A percentile compares a stretch with the other conserved stretches of the same genome.
These are phyloP conservation scores for Mactromeris polynyma DNA, from an alignment of 2,888 invertebrate species.

Conservation along the genomic window DNA sequence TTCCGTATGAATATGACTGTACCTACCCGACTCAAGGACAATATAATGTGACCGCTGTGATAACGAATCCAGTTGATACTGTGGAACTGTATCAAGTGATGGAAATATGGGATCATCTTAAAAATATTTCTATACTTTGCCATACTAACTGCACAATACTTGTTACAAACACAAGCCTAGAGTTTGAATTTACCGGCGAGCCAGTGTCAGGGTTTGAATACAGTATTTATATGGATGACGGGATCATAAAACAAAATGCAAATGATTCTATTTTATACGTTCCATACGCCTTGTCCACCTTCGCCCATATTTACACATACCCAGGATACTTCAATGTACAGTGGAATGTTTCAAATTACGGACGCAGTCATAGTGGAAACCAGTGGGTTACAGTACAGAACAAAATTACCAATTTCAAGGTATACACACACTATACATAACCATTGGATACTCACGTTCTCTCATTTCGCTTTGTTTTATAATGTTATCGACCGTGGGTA, in stretches of 20 bases:
- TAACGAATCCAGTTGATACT: slow-evolving; percentile 45
- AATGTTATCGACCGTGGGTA: no score
- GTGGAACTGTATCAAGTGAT: slow-evolving; percentile 23
- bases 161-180: slow-evolving; percentile 1
- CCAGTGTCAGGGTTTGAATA: slow-evolving; percentile 65
- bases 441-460: no score
- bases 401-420: slow-evolving; percentile 41
- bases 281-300: slow-evolving; percentile 24
- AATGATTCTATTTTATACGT: slow-evolving; percentile 40
- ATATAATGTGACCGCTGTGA: slow-evolving; percentile 47
- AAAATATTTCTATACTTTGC: slow-evolving; percentile 2
- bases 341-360: slow-evolving; percentile 43
- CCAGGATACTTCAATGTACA: slow-evolving; percentile 39
- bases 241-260: neutral
- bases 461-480: no score
- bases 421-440: neutral
- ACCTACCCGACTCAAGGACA: slow-evolving; percentile 55
- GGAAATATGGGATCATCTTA: slow-evolving; percentile 44
- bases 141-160: neutral
- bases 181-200: slow-evolving; percentile 49
- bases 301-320: slow-evolving; percentile 33
- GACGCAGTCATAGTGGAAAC: slow-evolving; percentile 11
- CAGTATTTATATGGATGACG: slow-evolving; percentile 56
- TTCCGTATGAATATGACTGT: slow-evolving; percentile 29
- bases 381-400: slow-evolving; percentile 44